A percentile compares a stretch with the other conserved stretches of the same genome.
phyloP scores from a whole-genome alignment of 2,888 invertebrate genomes.

The Oligia fasciuncula region DNA sequence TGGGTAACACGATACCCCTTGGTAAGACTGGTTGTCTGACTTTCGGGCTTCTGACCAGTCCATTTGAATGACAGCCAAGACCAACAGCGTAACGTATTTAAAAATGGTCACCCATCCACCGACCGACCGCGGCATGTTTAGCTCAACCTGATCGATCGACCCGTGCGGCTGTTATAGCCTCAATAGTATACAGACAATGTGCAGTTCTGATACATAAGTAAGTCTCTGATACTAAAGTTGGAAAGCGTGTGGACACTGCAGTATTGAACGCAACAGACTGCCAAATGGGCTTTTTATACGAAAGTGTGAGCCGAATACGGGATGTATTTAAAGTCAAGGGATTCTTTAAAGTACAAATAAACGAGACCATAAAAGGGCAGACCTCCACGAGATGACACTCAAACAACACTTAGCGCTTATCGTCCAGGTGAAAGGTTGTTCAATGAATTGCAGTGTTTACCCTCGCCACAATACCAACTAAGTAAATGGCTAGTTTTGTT shows the following conservation, averaged over 20 bases:
- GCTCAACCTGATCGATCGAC: too few relatives aligned
- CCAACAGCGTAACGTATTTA: too few relatives aligned
- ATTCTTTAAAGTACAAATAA: constrained; percentile 67
- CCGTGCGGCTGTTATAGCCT: too few relatives aligned
- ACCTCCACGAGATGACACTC: constrained; percentile 72
- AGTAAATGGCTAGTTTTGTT: constrained; percentile 69
- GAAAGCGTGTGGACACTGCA: constrained; percentile 18
- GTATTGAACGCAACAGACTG: constrained; percentile 24
- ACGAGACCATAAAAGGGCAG: constrained; percentile 67
- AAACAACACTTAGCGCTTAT: constrained; percentile 81
- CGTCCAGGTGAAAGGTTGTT: constrained; percentile 85
- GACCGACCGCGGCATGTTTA: too few relatives aligned
- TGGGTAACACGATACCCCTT: too few relatives aligned
- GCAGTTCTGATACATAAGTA: constrained; percentile 1
- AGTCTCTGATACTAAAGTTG: constrained; percentile 4
- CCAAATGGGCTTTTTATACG: constrained; percentile 54
- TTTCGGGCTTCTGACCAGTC: too few relatives aligned
- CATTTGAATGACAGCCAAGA: too few relatives aligned
- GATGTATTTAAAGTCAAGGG: constrained; percentile 41
- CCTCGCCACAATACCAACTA: constrained; percentile 71
- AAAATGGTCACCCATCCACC: too few relatives aligned
- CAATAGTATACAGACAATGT: background rate
- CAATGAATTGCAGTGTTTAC: constrained; percentile 81
- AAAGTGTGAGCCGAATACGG: constrained; percentile 41
- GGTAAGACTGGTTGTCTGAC: too few relatives aligned